Conservation (phyloP, 2,888 invertebrate genomes). For the Thymelicus sylvestris region DNA sequence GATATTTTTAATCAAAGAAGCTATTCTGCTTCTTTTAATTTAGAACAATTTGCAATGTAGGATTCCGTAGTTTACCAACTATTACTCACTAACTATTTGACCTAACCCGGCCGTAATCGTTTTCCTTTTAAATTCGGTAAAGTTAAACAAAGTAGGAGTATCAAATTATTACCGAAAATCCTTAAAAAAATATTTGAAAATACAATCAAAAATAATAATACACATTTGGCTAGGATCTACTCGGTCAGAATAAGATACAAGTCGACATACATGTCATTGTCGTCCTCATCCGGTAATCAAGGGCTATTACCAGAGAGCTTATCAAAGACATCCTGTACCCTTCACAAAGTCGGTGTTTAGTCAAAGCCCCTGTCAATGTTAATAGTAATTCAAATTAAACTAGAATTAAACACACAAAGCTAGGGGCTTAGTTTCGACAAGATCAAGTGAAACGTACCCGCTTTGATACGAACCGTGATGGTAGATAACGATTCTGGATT, state of each 20-base stretch:
- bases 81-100: no score
- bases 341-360: conserved; percentile 8
- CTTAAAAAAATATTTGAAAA: no score
- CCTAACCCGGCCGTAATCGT: no score
- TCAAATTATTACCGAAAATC: no score
- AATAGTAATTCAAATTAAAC: conserved; percentile 11
- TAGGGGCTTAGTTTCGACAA: not conserved
- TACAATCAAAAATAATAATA: no score
- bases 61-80: no score
- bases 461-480: not conserved
- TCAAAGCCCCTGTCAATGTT: conserved; percentile 4
- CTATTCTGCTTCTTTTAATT: no score
- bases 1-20: no score
- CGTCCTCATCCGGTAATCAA: not conserved
- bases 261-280: not conserved
- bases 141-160: no score
- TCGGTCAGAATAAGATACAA: not conserved
- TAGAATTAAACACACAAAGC: conserved; percentile 3
- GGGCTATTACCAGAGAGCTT: not conserved
- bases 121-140: no score
- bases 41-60: no score
- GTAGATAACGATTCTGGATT: not conserved
- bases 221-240: no score
- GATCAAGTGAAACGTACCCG: not conserved
- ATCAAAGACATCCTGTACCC: conserved; percentile 11